These are phyloP conservation scores for Acrocephalus scirpaceus DNA, from an alignment of 2,797 vertebrate genomes.

Conservation along the genomic window DNA sequence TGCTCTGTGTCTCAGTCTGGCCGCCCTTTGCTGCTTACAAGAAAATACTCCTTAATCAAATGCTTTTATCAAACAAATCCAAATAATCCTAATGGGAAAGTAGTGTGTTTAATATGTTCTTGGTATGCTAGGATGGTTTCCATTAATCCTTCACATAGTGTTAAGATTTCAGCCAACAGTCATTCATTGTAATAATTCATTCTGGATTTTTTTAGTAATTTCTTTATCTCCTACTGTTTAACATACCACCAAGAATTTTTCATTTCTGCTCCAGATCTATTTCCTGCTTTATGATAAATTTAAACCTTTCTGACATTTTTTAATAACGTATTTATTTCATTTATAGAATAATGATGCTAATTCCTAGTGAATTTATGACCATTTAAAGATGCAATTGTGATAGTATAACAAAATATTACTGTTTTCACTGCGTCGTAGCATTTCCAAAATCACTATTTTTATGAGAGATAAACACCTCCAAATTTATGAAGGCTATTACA, in stretches of 20 bases:
- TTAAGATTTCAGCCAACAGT: neutral
- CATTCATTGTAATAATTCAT: neutral
- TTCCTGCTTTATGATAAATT: neutral
- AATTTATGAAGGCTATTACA: neutral
- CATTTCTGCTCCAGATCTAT: neutral
- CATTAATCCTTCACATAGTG: neutral
- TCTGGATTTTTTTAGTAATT: neutral
- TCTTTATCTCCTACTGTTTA: neutral
- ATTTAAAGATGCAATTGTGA: constrained; percentile 11
- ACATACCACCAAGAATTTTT: neutral
- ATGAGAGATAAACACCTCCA: constrained; percentile 23
- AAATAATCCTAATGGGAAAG: neutral
- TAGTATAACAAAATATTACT: constrained; percentile 18
- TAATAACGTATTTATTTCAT: constrained; percentile 9
- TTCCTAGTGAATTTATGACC: constrained; percentile 12
- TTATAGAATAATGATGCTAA: constrained; percentile 37
- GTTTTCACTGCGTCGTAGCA: neutral
- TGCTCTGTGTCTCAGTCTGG: rapidly evolving
- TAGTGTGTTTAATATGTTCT: neutral
- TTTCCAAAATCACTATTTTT: neutral
- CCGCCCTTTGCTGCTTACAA: neutral
- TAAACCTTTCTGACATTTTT: neutral
- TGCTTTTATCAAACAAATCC: neutral
- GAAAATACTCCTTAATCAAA: neutral
- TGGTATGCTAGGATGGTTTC: neutral